Evolutionary conservation across 1,140 invertebrate genomes (phyloP), one percentile per base, ranked within the genome.

Genomic region (Drosophila watanabei): DNA sequence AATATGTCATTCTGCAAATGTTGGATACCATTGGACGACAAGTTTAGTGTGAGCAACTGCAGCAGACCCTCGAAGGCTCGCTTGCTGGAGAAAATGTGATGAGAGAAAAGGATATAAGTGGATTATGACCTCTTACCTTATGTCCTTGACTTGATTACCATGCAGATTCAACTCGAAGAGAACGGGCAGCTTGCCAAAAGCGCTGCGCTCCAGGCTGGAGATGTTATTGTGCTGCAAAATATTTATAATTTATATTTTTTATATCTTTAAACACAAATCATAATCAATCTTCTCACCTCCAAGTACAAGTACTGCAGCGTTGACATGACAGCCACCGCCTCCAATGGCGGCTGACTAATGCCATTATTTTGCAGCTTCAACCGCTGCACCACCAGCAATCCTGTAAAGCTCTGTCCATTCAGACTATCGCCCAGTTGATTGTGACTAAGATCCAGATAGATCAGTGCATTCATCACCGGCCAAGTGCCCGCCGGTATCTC

Each of bases 391-490:
- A 97, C 97, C n/a, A 98, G 92, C 30, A 98, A 92, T 73, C 95
- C 95, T 3, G 94, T 93, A 82, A 98, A 98, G 63, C 96, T 95
- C 20, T 95, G 95, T 0, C 93, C 91, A 20, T 94, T 93, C 45
- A 98, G 93, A 76, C 94, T 95, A 86, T 97, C 95, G 2, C 89
- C 95, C 9, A 99, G 82, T 48, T 94, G 92, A 94, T 98, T 98
- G 75, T 95, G 65, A 66, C 96, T 96, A n/a, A 98, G 92, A 93
- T 98, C 96, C 9, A 99, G 93, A 30, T 94, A 94, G 1, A 98
- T 94, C 1, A 99, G 91, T 0, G 98, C 95, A 93, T 99, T 99
- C 97, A 98, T 98, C 0, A 95, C 93, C 0, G 98, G 98, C 97
- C 98, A 98, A 0, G 95, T 94, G 48, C 94, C 94, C 0, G 94